phyloP scores from a whole-genome alignment of 2,113 vertebrate species.

The Gallinago undulata region DNA sequence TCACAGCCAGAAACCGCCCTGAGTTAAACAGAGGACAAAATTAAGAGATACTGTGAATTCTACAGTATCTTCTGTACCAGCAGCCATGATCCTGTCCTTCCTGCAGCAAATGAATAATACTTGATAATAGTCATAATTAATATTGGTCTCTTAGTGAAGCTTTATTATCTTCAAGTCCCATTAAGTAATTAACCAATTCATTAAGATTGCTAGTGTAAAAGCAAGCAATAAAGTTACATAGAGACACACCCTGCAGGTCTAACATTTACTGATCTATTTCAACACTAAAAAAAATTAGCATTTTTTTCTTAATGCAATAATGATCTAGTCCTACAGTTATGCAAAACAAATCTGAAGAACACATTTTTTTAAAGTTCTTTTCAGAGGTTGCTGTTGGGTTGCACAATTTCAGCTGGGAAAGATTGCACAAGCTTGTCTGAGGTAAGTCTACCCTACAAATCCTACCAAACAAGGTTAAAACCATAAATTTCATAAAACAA shows the following conservation, averaged over 20 bases:
- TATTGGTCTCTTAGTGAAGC: constrained; percentile 16
- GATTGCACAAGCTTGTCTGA: neutral
- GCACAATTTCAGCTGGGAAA: neutral
- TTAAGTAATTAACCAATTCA: constrained; percentile 51
- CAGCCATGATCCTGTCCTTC: neutral
- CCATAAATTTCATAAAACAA: neutral
- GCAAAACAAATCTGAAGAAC: neutral
- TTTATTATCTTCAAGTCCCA: constrained; percentile 54
- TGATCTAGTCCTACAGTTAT: neutral
- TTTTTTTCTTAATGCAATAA: neutral
- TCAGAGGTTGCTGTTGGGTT: neutral
- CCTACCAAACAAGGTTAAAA: neutral
- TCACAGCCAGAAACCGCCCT: constrained; percentile 44
- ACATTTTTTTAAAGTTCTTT: neutral
- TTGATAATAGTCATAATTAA: constrained; percentile 54
- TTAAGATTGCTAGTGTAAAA: constrained; percentile 19
- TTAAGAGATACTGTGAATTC: neutral
- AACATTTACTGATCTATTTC: neutral
- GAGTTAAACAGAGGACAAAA: constrained; percentile 36
- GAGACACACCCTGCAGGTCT: constrained; percentile 36
- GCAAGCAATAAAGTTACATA: constrained; percentile 13
- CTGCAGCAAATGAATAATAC: constrained; percentile 33
- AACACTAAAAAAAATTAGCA: neutral
- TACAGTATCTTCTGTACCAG: neutral
- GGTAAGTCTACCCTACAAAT: too few relatives aligned